Evolutionary conservation across 1,140 invertebrate genomes (phyloP), one percentile per base, ranked within the genome.

Genomic region (Aphelenchoides besseyi): DNA sequence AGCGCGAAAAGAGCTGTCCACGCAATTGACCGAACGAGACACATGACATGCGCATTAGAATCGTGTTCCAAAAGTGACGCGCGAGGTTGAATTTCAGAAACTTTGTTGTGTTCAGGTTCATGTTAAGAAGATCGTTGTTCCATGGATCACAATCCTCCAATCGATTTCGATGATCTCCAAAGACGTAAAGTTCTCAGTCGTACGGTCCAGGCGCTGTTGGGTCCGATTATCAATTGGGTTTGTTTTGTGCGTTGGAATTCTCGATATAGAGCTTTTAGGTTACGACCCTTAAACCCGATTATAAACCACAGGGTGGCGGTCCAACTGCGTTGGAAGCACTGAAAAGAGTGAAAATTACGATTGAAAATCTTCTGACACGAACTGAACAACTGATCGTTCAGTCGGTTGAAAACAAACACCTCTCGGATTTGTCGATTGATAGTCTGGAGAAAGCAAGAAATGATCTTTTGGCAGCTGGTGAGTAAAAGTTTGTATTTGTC

Each of bases 371-470:
- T 16, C 36, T 66, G 63, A 37, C 30, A 28, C 33, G 29, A 29
- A 35, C 63, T 23, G 63, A 53, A n/a, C 63, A 66, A 53, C 12
- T 41, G 32, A 66, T 66, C 3, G 63, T 12, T 12, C 16, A 66
- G 0, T 16, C 30, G 32, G 8, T 12, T 12, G 12, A 53, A 37
- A 33, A 66, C 63, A 37, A 33, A 5, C 5, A 5, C 5, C 55
- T 66, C 26, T 36, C 63, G 26, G 12, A 16, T 12, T 26, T 36
- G 12, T 66, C 63, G 32, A 26, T 37, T 37, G 32, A 66, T n/a
- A 37, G 36, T 32, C 32, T 66, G n/a, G 32, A 66, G 32, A 66
- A 66, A 29, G 63, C 63, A 29, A 18, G 30, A 28, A 35, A 29
- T n/a, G 63, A 37, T 29, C 28, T 66, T 16, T n/a, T 36, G 12